A percentile compares a stretch with the other conserved stretches of the same genome.
Evolutionary conservation across 2,888 invertebrate species (phyloP).

Genomic region (Habrosyne pyritoides): DNA sequence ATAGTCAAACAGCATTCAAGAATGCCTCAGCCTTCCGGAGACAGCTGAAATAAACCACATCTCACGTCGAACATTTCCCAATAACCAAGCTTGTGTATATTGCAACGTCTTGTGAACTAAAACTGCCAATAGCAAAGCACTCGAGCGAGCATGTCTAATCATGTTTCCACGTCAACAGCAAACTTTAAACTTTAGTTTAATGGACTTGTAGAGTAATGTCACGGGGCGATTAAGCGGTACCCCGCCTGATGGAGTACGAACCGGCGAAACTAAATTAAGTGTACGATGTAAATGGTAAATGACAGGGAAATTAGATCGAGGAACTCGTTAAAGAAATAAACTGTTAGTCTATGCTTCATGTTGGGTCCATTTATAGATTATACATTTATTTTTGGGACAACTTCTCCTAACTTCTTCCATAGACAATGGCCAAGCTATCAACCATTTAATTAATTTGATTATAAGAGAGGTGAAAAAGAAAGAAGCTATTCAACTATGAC

Average conservation of each 20-base stretch:
- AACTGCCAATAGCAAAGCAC: slow-evolving; percentile 20
- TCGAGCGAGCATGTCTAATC: slow-evolving; percentile 34
- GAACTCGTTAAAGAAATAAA: slow-evolving; percentile 11
- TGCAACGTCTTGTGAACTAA: slow-evolving; percentile 3
- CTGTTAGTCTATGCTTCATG: background rate
- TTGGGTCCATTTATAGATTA: background rate
- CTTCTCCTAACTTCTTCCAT: no score
- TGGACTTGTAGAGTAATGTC: slow-evolving; percentile 49
- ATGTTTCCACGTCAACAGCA: slow-evolving; percentile 46
- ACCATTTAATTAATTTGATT: no score
- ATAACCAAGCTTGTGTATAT: background rate
- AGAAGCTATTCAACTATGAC: no score
- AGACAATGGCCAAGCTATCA: no score
- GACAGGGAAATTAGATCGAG: slow-evolving; percentile 23
- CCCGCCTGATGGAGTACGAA: slow-evolving; percentile 33
- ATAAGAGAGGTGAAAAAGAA: no score
- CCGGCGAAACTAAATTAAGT: slow-evolving; percentile 43
- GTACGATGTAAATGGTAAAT: slow-evolving; percentile 29
- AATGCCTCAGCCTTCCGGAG: background rate
- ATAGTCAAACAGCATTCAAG: background rate
- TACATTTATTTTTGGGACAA: no score
- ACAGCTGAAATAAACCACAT: background rate
- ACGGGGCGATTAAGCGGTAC: slow-evolving; percentile 48
- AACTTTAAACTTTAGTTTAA: slow-evolving; percentile 52
- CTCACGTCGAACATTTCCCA: slow-evolving; percentile 2